These are phyloP conservation scores for Dendrocincla fuliginosa DNA, from an alignment of 2,797 vertebrate species.

Conservation along the genomic window DNA sequence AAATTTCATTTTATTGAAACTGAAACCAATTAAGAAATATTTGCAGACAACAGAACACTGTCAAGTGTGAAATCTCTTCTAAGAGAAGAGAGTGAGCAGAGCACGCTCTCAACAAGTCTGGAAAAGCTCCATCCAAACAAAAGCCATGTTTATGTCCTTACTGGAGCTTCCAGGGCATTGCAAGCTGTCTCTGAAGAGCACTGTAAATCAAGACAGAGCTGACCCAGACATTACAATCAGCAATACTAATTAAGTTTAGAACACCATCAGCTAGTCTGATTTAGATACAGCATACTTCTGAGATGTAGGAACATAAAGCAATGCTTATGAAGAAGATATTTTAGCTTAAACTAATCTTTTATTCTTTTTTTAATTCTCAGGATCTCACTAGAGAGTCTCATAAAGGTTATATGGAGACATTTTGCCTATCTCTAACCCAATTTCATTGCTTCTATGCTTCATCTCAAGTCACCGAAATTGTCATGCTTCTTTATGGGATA, in stretches of 20 bases:
- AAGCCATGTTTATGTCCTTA: not conserved
- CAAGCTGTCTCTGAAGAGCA: not conserved
- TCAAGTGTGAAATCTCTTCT: slow-evolving; percentile 2
- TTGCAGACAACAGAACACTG: not conserved
- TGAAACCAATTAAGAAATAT: slow-evolving; percentile 30
- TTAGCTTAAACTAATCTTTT: not conserved
- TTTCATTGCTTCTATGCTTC: slow-evolving; percentile 28
- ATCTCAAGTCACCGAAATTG: not conserved
- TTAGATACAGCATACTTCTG: not conserved
- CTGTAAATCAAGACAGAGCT: not conserved
- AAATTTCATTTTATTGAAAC: slow-evolving; percentile 24
- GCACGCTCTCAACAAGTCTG: not conserved
- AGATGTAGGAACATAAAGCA: not conserved
- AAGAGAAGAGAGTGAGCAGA: not conserved
- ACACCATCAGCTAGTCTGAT: not conserved
- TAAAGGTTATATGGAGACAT: slow-evolving; percentile 13
- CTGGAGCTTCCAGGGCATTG: not conserved
- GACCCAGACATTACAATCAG: not conserved
- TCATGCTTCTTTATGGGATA: slow-evolving; percentile 33
- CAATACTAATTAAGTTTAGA: not conserved
- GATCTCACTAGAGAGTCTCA: not conserved
- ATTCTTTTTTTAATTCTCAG: not conserved
- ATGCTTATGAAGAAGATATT: not conserved
- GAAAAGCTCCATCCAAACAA: not conserved
- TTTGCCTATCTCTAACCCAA: not conserved